These are phyloP conservation scores for Galaxias olidus DNA, from an alignment of 2,797 vertebrate genomes.

Conservation along the genomic window DNA sequence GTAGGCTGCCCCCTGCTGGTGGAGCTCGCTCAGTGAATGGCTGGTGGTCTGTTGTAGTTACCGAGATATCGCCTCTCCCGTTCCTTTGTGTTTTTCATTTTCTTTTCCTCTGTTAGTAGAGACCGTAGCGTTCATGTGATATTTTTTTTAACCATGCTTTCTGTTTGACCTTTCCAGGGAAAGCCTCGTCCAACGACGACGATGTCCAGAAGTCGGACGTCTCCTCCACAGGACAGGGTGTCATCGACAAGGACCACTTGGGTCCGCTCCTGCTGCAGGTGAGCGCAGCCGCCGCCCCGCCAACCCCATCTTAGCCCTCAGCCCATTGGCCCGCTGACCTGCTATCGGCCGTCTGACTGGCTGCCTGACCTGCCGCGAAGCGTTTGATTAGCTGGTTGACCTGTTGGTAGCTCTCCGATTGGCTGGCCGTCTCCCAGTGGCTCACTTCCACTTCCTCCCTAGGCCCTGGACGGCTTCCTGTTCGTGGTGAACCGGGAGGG, in stretches of 20 bases:
- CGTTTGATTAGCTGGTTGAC: conserved; percentile 13
- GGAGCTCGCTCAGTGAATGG: conserved; percentile 31
- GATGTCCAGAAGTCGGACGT: conserved; percentile 96
- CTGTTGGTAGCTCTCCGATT: conserved; percentile 22
- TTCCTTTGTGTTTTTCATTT: conserved; percentile 36
- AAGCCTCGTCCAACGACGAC: conserved; percentile 85
- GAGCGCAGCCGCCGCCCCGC: conserved; percentile 43
- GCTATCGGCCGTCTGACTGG: conserved; percentile 15
- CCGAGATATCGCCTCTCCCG: conserved; percentile 33
- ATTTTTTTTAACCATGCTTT: neutral
- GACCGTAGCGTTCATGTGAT: too few relatives aligned
- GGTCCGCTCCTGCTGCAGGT: conserved; percentile 92
- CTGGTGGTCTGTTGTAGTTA: conserved; percentile 26
- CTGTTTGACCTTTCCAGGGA: conserved; percentile 76
- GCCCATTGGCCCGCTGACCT: conserved; percentile 12
- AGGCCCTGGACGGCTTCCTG: conserved; percentile 85
- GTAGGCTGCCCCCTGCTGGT: conserved; percentile 73
- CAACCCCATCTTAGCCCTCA: too few relatives aligned
- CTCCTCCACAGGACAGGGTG: conserved; percentile 93
- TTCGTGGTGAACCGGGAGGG: conserved; percentile 87
- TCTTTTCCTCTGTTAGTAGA: too few relatives aligned
- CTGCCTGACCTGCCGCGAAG: too few relatives aligned
- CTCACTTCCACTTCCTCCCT: conserved; percentile 7
- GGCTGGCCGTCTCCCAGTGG: neutral
- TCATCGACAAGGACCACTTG: conserved; percentile 94